Base-by-base conservation (phyloP, 1,140 invertebrate species). In the Anastrepha ludens region DNA sequence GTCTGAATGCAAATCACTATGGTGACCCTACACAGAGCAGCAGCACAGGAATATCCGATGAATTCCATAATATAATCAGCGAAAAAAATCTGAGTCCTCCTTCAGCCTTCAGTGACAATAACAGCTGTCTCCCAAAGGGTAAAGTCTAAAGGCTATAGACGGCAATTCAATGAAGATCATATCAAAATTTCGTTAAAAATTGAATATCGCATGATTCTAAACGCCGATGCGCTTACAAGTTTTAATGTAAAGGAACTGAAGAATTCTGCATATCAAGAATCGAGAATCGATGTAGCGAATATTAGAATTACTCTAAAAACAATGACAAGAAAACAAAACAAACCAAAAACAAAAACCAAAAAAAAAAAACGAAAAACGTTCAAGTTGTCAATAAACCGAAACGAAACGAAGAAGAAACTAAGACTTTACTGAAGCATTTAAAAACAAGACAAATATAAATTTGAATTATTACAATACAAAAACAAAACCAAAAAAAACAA, bases 71-170 rank as follows among this genome's bases (percentile, higher is more conserved):
- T 67, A 90, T 89, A 65, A 88, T 90, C 6, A 88, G 47, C 59
- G 90, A 90, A 17, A 91, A 91, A 65, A 90, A 89, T 87, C 85
- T 91, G n/a, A 90, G 90, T 86, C 90, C 90, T 41, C 90, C 90
- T 5, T 90, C 90, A 39, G 90, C 90, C 17, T 91, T 91, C 88
- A 90, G 88, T 85, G 90, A 91, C 64, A 88, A 88, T 59, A 88
- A 81, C 47, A 81, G 74, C 20, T 81, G 74, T 81, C 74, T 88
- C 58, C 70, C 87, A 15, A 86, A 86, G 41, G 59, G 85, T 74
- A 88, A 88, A 47, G 87, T 85, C 41, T 88, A 88, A 85, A 50
- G 2, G 5, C 17, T 13, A 55, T 55, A n/a, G n/a, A 47, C 50
- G 44, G 74, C 8, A 55, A 50, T 20, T 55, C 50, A 50, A 81